A percentile compares a stretch with the other conserved stretches of the same genome.
Conservation (phyloP, 2,113 vertebrate genomes). For the Machaerirhynchus nigripectus region DNA sequence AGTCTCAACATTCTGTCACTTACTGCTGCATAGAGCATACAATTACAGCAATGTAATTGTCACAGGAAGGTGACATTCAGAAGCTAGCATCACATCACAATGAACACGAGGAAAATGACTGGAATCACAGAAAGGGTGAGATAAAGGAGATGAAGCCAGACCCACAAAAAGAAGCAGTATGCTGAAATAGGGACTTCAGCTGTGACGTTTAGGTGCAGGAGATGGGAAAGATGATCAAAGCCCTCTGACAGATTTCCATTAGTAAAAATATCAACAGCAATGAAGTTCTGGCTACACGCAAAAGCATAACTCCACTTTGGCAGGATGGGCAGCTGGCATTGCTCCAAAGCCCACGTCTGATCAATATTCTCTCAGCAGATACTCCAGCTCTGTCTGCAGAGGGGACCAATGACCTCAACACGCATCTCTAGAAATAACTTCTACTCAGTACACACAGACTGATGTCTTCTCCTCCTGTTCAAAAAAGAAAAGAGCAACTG, state of each 20-base stretch:
- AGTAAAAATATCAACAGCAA: not conserved
- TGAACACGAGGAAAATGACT: not conserved
- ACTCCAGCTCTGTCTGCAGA: not conserved
- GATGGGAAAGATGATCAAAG: not conserved
- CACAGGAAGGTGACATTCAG: not conserved
- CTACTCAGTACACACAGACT: not conserved
- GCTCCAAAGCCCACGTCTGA: not conserved
- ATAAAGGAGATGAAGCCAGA: not conserved
- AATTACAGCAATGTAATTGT: not conserved
- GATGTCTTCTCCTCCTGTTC: not conserved
- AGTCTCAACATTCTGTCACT: not conserved
- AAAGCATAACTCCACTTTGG: not conserved
- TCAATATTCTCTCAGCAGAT: not conserved
- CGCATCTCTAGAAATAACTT: not conserved
- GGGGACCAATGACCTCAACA: not conserved
- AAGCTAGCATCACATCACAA: not conserved
- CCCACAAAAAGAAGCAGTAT: not conserved
- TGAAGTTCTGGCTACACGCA: not conserved
- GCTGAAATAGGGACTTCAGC: not conserved
- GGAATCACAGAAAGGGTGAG: not conserved
- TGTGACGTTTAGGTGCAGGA: not conserved
- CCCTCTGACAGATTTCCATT: not conserved
- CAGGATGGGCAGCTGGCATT: not conserved
- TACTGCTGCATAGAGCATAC: not conserved
- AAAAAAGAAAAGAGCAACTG: constrained; percentile 24